phyloP scores from a whole-genome alignment of 2,888 invertebrate species.

The Kuschelorhynchus macadamiae region DNA sequence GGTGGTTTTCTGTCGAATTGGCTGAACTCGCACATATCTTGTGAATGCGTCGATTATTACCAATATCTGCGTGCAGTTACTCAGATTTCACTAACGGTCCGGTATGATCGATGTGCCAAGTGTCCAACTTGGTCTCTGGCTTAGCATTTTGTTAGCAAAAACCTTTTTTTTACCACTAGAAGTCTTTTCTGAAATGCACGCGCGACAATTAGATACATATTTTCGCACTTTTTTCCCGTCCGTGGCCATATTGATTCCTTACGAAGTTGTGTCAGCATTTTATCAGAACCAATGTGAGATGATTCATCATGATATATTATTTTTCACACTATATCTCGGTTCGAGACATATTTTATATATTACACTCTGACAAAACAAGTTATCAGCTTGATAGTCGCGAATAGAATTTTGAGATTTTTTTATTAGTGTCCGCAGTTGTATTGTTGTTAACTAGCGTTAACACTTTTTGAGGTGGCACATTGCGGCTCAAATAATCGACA shows the following conservation, averaged over 20 bases:
- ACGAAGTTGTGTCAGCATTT: slow-evolving; percentile 2
- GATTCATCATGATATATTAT: slow-evolving; percentile 10
- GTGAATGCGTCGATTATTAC: slow-evolving; percentile 10
- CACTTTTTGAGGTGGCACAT: background rate
- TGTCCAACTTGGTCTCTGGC: background rate
- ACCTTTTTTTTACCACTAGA: too few relatives aligned
- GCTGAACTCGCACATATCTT: background rate
- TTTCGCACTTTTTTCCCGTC: slow-evolving; percentile 2
- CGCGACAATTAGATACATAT: slow-evolving; percentile 8
- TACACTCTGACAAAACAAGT: background rate
- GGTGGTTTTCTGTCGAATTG: background rate
- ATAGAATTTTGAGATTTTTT: too few relatives aligned
- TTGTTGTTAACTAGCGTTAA: background rate
- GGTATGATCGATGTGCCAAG: slow-evolving; percentile 3
- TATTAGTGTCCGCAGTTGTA: too few relatives aligned
- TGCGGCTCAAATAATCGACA: background rate
- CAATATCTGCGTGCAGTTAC: slow-evolving; percentile 6
- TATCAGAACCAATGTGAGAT: slow-evolving; percentile 1
- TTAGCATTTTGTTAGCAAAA: too few relatives aligned
- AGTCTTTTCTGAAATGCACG: background rate
- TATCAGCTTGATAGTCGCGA: background rate
- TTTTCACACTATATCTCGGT: slow-evolving; percentile 1
- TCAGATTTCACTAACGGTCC: slow-evolving; percentile 4
- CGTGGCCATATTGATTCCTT: background rate
- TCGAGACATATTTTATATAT: background rate